Evolutionary conservation across 1,140 invertebrate species (phyloP).

Genomic region (Ceratina australensis): DNA sequence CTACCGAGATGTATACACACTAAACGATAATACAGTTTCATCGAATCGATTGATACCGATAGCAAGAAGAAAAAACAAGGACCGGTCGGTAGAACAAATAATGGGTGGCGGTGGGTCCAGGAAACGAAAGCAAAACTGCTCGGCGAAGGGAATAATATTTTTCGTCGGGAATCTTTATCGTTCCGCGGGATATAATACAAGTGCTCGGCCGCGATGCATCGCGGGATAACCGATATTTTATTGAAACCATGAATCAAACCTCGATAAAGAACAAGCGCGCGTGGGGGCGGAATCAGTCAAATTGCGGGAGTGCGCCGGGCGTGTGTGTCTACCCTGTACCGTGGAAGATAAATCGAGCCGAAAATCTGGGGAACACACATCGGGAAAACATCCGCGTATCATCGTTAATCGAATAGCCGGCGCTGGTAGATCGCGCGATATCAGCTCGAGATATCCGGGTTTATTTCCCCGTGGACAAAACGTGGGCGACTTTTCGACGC

Average conservation of each 20-base stretch:
- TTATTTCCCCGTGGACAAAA: conserved; percentile 24
- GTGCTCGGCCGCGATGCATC: not conserved
- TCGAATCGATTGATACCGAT: conserved; percentile 10
- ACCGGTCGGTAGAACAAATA: not conserved
- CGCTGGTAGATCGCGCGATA: conserved; percentile 27
- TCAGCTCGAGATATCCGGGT: conserved; percentile 30
- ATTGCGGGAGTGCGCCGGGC: not conserved
- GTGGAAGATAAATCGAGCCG: not conserved
- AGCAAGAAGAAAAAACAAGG: conserved; percentile 3
- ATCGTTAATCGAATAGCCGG: conserved; percentile 24
- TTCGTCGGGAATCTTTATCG: not conserved
- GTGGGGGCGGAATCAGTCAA: not conserved
- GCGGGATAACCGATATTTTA: conserved; percentile 17
- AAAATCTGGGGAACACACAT: conserved; percentile 11
- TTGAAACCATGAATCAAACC: conserved; percentile 7
- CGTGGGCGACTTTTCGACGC: conserved; percentile 13
- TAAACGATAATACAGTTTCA: conserved; percentile 24
- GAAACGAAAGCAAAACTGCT: not conserved
- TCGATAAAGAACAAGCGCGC: conserved; percentile 6
- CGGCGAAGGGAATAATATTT: not conserved
- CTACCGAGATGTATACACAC: not conserved
- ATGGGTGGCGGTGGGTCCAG: not conserved
- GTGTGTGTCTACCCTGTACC: not conserved
- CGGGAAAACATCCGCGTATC: conserved; percentile 10
- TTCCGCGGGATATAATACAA: too few species aligned